Evolutionary conservation across 2,113 vertebrate genomes (phyloP).

Genomic region (Lipophrys pholis): DNA sequence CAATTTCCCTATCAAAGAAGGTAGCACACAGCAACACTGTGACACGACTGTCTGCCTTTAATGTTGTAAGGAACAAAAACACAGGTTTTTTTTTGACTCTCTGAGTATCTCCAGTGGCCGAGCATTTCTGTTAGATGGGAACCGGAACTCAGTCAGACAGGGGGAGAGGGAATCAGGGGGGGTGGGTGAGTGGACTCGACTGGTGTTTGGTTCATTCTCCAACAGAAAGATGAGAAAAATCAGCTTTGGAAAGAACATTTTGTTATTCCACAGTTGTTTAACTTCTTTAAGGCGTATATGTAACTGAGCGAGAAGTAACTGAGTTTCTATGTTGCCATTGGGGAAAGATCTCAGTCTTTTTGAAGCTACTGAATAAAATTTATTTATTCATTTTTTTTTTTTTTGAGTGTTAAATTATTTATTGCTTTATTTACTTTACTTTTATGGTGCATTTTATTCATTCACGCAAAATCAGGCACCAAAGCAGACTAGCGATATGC

Average conservation of each 20-base stretch:
- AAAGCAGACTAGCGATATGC: no score
- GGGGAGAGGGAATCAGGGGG: background rate
- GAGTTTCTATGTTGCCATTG: no score
- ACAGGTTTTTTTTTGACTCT: conserved; percentile 33
- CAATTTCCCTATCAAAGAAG: conserved; percentile 76
- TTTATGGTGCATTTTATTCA: no score
- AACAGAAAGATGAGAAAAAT: conserved; percentile 17
- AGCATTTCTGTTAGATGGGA: conserved; percentile 53
- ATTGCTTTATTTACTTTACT: no score
- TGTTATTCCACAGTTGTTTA: background rate
- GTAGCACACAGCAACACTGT: conserved; percentile 39
- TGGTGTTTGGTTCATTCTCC: conserved; percentile 11
- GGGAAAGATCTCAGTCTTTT: no score
- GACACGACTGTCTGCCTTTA: conserved; percentile 47
- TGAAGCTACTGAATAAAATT: no score
- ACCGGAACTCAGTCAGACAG: conserved; percentile 64
- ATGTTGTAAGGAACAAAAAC: conserved; percentile 44
- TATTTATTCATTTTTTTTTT: no score
- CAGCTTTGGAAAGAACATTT: background rate
- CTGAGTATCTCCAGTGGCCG: conserved; percentile 29
- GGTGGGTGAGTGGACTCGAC: conserved; percentile 22
- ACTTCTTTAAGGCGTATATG: background rate
- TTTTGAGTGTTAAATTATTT: no score
- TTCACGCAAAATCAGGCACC: no score
- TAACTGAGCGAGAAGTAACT: no score